Percentiles rank a stretch among this genome's conserved stretches.
phyloP scores from a whole-genome alignment of 2,797 vertebrate genomes.

The Percopsis omiscomaycus region DNA sequence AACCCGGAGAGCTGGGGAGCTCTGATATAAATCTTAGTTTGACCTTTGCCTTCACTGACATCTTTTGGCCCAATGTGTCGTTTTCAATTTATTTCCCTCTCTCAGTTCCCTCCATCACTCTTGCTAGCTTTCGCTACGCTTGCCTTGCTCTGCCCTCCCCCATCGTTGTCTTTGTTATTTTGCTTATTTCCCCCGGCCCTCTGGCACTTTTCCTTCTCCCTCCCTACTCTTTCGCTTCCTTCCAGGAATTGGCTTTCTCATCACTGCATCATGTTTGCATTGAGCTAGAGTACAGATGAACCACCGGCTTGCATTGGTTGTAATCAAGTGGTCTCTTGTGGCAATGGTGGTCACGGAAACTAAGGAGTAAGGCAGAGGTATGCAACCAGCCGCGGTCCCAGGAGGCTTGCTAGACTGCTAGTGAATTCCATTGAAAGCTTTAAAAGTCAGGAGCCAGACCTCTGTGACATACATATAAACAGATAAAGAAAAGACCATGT shows the following conservation, averaged over 20 bases:
- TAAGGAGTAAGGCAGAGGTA: conserved; percentile 7
- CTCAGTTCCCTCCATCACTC: not conserved
- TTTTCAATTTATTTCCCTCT: conserved; percentile 11
- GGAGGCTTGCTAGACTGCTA: conserved; percentile 22
- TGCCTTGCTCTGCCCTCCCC: no score
- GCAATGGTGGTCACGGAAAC: conserved; percentile 41
- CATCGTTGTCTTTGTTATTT: not conserved
- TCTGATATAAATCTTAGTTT: conserved; percentile 56
- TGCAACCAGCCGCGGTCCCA: conserved; percentile 18
- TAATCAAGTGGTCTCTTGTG: conserved; percentile 22
- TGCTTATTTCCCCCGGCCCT: conserved; percentile 1
- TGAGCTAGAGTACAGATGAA: not conserved
- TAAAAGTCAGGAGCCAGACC: conserved; percentile 36
- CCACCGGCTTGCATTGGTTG: conserved; percentile 25
- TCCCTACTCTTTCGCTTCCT: not conserved
- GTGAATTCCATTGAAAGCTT: conserved; percentile 50
- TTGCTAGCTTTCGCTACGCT: not conserved
- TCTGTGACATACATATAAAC: conserved; percentile 13
- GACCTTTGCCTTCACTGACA: conserved; percentile 50
- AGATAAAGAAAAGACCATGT: no score
- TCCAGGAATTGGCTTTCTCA: not conserved
- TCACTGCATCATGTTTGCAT: not conserved
- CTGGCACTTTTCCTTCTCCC: not conserved
- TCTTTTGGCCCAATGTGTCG: conserved; percentile 25
- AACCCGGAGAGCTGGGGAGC: conserved; percentile 24